These are phyloP conservation scores for Paramormyrops kingsleyae DNA, from an alignment of 2,113 vertebrate genomes.

Conservation along the genomic window DNA sequence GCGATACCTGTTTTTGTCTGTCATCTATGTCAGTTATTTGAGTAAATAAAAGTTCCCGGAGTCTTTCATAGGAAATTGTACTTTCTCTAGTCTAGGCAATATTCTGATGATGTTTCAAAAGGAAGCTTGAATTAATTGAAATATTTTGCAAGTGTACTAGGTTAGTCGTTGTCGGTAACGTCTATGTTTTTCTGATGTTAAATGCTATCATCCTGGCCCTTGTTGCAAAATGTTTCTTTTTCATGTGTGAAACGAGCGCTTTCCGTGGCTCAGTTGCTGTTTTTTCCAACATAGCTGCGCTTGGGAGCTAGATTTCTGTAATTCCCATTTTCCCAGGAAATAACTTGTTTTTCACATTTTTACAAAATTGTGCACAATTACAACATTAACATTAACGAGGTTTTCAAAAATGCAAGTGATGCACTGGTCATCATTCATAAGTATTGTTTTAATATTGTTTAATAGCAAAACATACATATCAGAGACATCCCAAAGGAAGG, in stretches of 20 bases:
- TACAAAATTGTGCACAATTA: not conserved
- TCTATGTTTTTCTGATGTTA: not conserved
- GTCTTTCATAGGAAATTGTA: not conserved
- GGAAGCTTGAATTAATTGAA: not conserved
- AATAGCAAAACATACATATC: not conserved
- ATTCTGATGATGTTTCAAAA: not conserved
- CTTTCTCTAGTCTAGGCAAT: not conserved
- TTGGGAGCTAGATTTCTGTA: constrained; percentile 6
- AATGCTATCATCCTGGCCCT: not conserved
- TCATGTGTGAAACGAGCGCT: not conserved
- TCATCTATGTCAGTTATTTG: not conserved
- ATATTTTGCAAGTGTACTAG: not conserved
- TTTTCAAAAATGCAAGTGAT: not conserved
- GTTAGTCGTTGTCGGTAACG: not conserved
- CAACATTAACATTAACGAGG: not conserved
- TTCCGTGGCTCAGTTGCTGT: not conserved
- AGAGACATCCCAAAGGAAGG: not conserved
- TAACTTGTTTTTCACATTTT: constrained; percentile 16
- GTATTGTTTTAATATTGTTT: not conserved
- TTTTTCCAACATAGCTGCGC: not conserved
- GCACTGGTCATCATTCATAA: not conserved
- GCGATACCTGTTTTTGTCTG: not conserved
- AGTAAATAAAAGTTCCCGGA: not conserved
- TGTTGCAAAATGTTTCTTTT: not conserved
- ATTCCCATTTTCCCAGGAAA: not conserved